A percentile compares a stretch with the other conserved stretches of the same genome.
These are phyloP conservation scores for Porites lutea DNA, from an alignment of 64 coral and sea anemone genomes.

Conservation along the genomic window DNA sequence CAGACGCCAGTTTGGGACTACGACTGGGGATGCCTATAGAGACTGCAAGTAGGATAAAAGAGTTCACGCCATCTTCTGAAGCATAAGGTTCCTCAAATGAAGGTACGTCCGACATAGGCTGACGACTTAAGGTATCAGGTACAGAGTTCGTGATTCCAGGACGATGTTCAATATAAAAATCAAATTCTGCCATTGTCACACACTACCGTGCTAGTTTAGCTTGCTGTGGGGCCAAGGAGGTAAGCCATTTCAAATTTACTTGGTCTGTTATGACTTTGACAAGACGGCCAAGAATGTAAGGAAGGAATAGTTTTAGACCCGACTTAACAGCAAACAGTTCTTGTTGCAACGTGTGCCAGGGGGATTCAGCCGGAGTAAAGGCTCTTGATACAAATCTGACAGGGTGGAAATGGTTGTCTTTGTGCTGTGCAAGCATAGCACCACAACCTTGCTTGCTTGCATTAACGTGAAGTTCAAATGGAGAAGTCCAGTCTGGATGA, in stretches of 20 bases:
- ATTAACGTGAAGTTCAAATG: constrained; percentile 18
- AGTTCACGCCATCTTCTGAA: constrained; percentile 3
- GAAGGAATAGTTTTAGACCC: constrained; percentile 44
- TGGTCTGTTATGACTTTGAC: constrained; percentile 37
- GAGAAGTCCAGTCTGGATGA: constrained; percentile 30
- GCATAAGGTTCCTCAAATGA: background rate
- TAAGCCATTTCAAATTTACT: constrained; percentile 17
- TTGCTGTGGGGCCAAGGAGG: constrained; percentile 30
- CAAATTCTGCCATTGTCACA: background rate
- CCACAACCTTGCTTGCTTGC: constrained; percentile 32
- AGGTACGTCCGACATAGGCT: constrained; percentile 15
- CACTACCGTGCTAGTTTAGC: background rate
- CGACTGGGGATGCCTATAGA: background rate
- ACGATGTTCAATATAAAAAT: background rate
- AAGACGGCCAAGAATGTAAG: constrained; percentile 30
- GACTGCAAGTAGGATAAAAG: background rate
- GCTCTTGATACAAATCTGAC: constrained; percentile 26
- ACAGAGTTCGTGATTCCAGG: background rate
- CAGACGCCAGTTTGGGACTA: constrained; percentile 7
- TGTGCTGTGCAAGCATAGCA: constrained; percentile 33
- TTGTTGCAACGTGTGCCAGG: constrained; percentile 20
- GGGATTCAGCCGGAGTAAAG: constrained; percentile 3
- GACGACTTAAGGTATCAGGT: background rate
- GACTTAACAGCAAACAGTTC: constrained; percentile 23
- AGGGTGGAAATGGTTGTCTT: background rate